A percentile compares a stretch with the other conserved stretches of the same genome.
Evolutionary conservation across 2,113 vertebrate genomes (phyloP).

Genomic region (Nesogale talazaci): DNA sequence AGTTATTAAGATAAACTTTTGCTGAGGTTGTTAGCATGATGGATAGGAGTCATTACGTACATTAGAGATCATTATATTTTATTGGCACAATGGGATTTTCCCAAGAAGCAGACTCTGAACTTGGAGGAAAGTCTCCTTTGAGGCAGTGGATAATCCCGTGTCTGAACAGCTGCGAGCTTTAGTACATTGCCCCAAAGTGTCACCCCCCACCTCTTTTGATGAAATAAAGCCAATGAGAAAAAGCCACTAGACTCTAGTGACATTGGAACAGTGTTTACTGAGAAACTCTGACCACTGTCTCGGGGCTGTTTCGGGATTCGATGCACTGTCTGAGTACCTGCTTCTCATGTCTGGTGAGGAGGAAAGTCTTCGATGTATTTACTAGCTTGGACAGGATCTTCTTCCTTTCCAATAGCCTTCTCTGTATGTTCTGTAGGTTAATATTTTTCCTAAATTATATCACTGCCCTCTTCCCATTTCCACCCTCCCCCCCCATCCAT

Average conservation of each 20-base stretch:
- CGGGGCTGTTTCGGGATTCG: background rate
- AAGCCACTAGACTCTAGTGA: background rate
- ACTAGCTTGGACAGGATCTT: background rate
- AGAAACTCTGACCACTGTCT: background rate
- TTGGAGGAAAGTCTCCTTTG: background rate
- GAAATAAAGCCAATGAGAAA: background rate
- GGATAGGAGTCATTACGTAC: conserved; percentile 68
- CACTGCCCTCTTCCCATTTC: background rate
- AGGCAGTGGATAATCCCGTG: background rate
- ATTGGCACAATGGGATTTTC: conserved; percentile 69
- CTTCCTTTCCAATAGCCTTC: background rate
- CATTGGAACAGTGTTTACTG: background rate
- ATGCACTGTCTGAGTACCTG: background rate
- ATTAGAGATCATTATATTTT: conserved; percentile 78
- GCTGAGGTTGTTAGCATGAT: conserved; percentile 74
- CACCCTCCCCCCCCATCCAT: background rate
- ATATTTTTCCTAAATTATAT: too few relatives aligned
- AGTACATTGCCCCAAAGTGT: background rate
- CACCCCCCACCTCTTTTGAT: background rate
- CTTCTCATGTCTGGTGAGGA: background rate
- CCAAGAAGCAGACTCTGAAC: conserved; percentile 4
- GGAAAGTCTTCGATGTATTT: background rate
- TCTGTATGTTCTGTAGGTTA: background rate
- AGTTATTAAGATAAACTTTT: conserved; percentile 79
- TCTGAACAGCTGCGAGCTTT: background rate